These are phyloP conservation scores for Beroe forskalii DNA, from an alignment of 37 sponge, comb jelly and placozoan genomes.

Conservation along the genomic window DNA sequence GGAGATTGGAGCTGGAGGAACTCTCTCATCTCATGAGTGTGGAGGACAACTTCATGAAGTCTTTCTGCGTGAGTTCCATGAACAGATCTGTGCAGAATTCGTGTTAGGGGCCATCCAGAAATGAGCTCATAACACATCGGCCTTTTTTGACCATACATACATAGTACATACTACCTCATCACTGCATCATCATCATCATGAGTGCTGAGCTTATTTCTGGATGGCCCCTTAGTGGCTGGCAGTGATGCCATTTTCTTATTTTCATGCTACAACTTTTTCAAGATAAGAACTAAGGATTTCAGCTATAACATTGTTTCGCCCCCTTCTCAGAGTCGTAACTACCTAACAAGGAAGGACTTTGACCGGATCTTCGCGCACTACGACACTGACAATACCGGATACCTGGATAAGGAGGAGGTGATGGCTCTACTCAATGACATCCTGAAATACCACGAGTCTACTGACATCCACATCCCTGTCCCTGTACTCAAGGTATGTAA, in stretches of 20 bases:
- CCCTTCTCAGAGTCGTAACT: conserved; percentile 1
- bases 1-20: conserved; percentile 50
- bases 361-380: conserved; percentile 60
- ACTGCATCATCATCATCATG: no score
- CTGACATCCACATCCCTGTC: conserved; percentile 31
- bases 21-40: conserved; percentile 61
- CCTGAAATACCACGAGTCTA: conserved; percentile 54
- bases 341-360: conserved; percentile 55
- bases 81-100: no score
- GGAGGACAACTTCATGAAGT: conserved; percentile 65
- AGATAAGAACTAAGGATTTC: no score
- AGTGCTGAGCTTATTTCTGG: no score
- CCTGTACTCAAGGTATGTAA: conserved; percentile 45
- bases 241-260: no score
- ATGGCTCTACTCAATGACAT: conserved; percentile 63
- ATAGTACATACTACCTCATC: no score
- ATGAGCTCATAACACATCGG: no score
- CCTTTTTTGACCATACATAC: no score
- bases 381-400: conserved; percentile 60
- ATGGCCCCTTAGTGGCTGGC: no score
- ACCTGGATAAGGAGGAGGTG: conserved; percentile 63
- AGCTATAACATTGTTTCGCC: no score
- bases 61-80: conserved; percentile 42
- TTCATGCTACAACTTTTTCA: no score
- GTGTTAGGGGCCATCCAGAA: no score